These are phyloP conservation scores for Troides oblongomaculatus DNA, from an alignment of 2,888 invertebrate species.

Conservation along the genomic window DNA sequence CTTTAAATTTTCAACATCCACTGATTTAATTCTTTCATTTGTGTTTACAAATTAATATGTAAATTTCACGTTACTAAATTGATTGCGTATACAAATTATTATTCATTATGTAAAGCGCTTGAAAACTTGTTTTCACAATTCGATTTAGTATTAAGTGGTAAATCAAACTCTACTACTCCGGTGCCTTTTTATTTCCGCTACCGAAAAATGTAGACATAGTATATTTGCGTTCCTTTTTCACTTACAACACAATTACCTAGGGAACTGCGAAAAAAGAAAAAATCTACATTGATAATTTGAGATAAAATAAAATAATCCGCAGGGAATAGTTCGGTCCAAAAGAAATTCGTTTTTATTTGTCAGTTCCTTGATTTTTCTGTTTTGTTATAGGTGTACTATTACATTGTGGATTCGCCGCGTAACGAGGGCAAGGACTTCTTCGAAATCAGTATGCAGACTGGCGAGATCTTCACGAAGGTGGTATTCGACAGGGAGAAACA, in stretches of 20 bases:
- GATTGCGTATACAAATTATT: slow-evolving; percentile 15
- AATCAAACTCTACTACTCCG: background rate
- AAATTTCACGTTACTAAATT: slow-evolving; percentile 12
- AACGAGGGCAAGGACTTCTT: slow-evolving; percentile 98
- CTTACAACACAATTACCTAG: slow-evolving; percentile 1
- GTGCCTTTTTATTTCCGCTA: background rate
- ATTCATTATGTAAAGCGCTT: slow-evolving; percentile 7
- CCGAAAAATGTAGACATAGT: background rate
- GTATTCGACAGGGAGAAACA: slow-evolving; percentile 99
- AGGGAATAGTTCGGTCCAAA: slow-evolving; percentile 1
- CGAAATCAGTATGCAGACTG: slow-evolving; percentile 96
- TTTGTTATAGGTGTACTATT: slow-evolving; percentile 90
- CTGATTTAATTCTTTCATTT: slow-evolving; percentile 6
- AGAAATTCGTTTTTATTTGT: slow-evolving; percentile 1
- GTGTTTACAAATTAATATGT: background rate
- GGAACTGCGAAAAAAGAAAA: slow-evolving; percentile 3
- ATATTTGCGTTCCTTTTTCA: background rate
- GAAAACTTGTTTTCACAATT: background rate
- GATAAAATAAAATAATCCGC: background rate
- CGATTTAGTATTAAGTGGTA: background rate
- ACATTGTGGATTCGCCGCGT: slow-evolving; percentile 93
- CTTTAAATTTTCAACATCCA: background rate
- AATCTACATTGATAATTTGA: slow-evolving; percentile 6
- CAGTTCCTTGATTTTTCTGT: slow-evolving; percentile 26
- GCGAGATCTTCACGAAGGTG: slow-evolving; percentile 96